phyloP scores from a whole-genome alignment of 2,888 invertebrate species.

The Steinernema hermaphroditum region DNA sequence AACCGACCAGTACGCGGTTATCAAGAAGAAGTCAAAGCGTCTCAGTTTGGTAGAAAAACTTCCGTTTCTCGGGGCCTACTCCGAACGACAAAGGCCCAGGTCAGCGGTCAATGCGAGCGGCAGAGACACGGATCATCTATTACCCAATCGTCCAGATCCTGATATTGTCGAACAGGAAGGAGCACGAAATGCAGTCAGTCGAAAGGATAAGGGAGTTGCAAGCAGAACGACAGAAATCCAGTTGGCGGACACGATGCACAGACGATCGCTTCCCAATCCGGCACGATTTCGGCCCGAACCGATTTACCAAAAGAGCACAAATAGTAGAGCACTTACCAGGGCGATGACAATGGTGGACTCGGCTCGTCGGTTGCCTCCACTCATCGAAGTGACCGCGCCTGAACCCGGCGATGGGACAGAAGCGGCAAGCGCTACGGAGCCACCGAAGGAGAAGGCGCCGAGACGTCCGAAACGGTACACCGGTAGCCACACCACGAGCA shows the following conservation, averaged over 20 bases:
- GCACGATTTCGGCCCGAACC: not conserved
- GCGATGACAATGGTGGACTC: conserved; percentile 49
- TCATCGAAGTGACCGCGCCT: conserved; percentile 43
- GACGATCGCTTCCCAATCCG: conserved; percentile 15
- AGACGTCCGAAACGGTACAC: conserved; percentile 31
- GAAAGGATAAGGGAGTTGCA: not conserved
- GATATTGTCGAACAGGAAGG: not conserved
- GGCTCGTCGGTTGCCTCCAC: conserved; percentile 45
- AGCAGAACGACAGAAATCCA: conserved; percentile 22
- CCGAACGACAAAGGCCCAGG: conserved; percentile 10
- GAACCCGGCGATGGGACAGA: conserved; percentile 30
- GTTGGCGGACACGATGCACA: not conserved
- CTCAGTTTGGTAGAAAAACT: conserved; percentile 10
- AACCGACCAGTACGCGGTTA: conserved; percentile 5
- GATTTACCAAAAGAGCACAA: conserved; percentile 26
- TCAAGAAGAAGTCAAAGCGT: conserved; percentile 24
- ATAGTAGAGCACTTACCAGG: conserved; percentile 38
- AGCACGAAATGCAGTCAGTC: not conserved
- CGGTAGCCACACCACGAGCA: conserved; percentile 37
- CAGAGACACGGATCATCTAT: not conserved
- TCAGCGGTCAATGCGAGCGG: not conserved
- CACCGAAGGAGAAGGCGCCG: conserved; percentile 39
- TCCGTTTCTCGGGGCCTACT: conserved; percentile 5
- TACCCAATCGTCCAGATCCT: not conserved
- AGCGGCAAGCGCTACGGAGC: conserved; percentile 42